These are phyloP conservation scores for Oceanites oceanicus DNA, from an alignment of 2,113 vertebrate species.

Conservation along the genomic window DNA sequence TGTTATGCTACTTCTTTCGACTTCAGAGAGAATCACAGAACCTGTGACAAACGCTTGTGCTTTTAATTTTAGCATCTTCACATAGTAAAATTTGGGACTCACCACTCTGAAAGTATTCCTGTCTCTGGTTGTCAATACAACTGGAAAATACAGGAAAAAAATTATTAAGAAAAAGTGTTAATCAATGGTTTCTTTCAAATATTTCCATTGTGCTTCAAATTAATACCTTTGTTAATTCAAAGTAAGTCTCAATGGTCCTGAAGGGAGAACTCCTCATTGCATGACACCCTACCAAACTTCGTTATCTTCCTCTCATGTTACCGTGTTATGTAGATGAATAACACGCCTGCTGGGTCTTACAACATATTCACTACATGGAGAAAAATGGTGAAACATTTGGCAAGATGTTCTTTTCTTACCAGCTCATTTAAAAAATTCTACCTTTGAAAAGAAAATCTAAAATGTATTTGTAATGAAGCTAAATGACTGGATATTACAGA, in stretches of 20 bases:
- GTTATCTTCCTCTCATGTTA: neutral
- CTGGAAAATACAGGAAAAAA: neutral
- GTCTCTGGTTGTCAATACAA: neutral
- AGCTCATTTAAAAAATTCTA: neutral
- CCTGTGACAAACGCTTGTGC: fast-evolving
- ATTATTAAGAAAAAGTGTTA: neutral
- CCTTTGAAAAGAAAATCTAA: neutral
- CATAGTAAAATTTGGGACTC: neutral
- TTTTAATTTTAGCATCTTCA: neutral
- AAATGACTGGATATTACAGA: neutral
- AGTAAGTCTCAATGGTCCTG: neutral
- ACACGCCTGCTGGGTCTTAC: neutral
- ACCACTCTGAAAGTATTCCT: fast-evolving
- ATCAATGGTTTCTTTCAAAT: neutral
- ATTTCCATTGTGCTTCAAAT: neutral
- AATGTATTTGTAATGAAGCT: neutral
- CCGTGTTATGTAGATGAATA: neutral
- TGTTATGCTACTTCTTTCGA: neutral
- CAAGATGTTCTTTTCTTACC: neutral
- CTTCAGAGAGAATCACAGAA: neutral
- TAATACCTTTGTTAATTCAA: neutral
- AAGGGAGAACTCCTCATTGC: neutral
- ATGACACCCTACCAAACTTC: neutral
- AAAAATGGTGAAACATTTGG: neutral
- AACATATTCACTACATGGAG: neutral